phyloP scores from a whole-genome alignment of 2,888 invertebrate genomes.

The Iselma pallidipennis region DNA sequence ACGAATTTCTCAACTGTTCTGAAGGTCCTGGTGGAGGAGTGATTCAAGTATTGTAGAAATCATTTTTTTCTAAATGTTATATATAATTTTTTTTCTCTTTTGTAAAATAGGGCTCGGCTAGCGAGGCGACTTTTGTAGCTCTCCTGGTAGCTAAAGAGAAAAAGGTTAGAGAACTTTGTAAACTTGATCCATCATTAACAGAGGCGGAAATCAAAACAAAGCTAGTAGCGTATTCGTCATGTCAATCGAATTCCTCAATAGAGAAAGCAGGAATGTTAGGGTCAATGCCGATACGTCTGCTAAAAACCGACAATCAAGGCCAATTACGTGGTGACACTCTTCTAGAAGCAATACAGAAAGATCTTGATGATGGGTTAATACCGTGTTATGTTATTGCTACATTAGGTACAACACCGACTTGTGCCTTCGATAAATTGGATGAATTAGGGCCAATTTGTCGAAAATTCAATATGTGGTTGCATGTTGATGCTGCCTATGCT shows the following conservation, averaged over 20 bases:
- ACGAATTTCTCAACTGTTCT: constrained; percentile 76
- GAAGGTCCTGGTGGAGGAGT: constrained; percentile 83
- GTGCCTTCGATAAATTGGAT: constrained; percentile 88
- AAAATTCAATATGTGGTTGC: constrained; percentile 81
- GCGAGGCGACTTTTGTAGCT: constrained; percentile 85
- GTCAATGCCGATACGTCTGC: constrained; percentile 75
- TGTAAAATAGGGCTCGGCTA: constrained; percentile 77
- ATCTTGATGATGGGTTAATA: constrained; percentile 77
- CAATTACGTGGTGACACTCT: constrained; percentile 70
- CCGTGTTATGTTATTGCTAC: constrained; percentile 84
- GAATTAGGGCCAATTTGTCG: constrained; percentile 85
- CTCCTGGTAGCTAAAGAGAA: constrained; percentile 79
- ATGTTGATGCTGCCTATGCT: constrained; percentile 97
- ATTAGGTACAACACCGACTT: constrained; percentile 72
- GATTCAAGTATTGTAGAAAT: constrained; percentile 81
- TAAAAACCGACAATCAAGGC: constrained; percentile 71
- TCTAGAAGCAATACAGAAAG: constrained; percentile 73
- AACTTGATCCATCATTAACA: constrained; percentile 63
- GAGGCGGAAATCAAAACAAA: constrained; percentile 71
- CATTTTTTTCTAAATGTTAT: background rate
- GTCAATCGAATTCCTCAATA: constrained; percentile 88
- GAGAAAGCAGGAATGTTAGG: constrained; percentile 84
- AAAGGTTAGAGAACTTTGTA: constrained; percentile 62
- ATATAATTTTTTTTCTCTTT: background rate
- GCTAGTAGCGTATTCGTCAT: constrained; percentile 82